Conservation (phyloP, 2,888 invertebrate species). For the Pseudolycoriella hygida region DNA sequence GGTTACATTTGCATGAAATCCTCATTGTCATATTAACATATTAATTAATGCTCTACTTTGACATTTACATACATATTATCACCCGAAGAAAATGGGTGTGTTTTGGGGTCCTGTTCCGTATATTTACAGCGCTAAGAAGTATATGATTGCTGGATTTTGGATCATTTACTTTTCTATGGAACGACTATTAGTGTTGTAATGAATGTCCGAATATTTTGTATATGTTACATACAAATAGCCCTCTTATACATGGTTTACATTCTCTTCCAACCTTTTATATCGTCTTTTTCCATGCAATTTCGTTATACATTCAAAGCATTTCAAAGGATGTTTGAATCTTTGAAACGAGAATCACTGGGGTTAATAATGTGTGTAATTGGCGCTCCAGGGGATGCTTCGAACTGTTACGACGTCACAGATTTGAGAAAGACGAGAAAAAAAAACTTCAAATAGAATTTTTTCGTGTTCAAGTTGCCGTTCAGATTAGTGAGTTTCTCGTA, state of each 20-base stretch:
- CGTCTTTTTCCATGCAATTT: no score
- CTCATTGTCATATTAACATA: neutral
- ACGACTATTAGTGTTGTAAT: neutral
- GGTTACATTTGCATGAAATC: neutral
- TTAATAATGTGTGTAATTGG: conserved; percentile 4
- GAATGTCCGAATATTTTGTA: neutral
- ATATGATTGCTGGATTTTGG: no score
- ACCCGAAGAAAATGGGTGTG: neutral
- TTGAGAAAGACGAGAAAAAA: no score
- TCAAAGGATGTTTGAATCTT: neutral
- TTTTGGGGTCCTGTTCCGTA: neutral
- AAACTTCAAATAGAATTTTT: no score
- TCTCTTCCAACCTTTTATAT: no score
- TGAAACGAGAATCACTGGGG: neutral
- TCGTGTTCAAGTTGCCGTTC: no score
- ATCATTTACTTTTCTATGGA: no score
- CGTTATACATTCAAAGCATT: neutral
- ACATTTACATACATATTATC: neutral
- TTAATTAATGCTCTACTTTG: neutral
- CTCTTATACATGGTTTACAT: no score
- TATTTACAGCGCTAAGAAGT: no score
- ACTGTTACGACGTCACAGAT: neutral
- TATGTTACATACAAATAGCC: no score
- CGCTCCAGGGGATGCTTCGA: conserved; percentile 1
- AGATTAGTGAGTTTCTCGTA: no score